These are phyloP conservation scores for Sebastes vulpes DNA, from an alignment of 2,797 vertebrate species.

Conservation along the genomic window DNA sequence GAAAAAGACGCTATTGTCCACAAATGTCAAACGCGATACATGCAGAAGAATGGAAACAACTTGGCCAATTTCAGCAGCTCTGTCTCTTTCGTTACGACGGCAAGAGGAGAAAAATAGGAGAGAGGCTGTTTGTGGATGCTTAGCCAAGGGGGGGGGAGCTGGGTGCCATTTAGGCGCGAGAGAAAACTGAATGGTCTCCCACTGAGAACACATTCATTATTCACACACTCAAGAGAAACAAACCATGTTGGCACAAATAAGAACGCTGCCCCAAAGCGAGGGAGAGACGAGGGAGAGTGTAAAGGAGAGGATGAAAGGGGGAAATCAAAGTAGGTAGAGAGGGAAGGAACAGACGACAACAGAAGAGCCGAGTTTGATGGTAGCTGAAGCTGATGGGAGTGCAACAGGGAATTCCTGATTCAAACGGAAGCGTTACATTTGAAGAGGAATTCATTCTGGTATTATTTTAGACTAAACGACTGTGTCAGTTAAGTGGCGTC, in stretches of 20 bases:
- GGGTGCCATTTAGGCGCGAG: slow-evolving; percentile 37
- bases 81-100: slow-evolving; percentile 10
- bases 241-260: slow-evolving; percentile 52
- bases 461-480: neutral
- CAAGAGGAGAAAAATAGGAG: neutral
- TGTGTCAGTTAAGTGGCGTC: neutral
- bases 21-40: slow-evolving; percentile 28
- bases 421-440: neutral
- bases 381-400: neutral
- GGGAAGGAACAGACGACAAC: slow-evolving; percentile 2
- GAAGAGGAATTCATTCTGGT: slow-evolving; percentile 2
- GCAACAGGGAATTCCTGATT: neutral
- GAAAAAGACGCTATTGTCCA: slow-evolving; percentile 21
- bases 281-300: neutral
- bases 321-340: slow-evolving; percentile 5
- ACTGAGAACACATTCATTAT: slow-evolving; percentile 63
- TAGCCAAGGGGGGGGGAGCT: neutral
- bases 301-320: neutral
- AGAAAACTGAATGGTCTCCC: slow-evolving; percentile 41
- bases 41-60: slow-evolving; percentile 28
- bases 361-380: neutral
- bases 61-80: slow-evolving; percentile 25
- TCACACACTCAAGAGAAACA: slow-evolving; percentile 49
- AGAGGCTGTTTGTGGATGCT: neutral
- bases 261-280: slow-evolving; percentile 19